phyloP scores from a whole-genome alignment of 2,888 invertebrate species.

The Caenorhabditis panamensis region DNA sequence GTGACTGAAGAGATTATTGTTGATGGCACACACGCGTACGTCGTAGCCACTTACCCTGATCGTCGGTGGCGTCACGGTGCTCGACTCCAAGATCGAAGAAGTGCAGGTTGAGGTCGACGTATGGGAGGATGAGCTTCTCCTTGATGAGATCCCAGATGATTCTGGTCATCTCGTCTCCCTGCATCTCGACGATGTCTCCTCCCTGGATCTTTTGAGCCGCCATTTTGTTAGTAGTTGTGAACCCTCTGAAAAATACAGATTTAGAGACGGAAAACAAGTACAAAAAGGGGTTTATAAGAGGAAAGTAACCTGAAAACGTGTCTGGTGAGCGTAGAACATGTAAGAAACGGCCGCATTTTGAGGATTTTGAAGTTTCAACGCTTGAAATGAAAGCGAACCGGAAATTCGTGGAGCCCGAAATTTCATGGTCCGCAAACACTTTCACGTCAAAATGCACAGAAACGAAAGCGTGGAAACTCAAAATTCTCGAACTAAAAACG shows the following conservation, averaged over 20 bases:
- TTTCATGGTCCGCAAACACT: conserved; percentile 20
- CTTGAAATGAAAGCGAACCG: not conserved
- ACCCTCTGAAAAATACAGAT: conserved; percentile 45
- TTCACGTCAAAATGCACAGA: conserved; percentile 33
- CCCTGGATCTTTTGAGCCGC: conserved; percentile 75
- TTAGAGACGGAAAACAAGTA: not conserved
- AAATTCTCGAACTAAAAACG: conserved; percentile 4
- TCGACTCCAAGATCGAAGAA: conserved; percentile 96
- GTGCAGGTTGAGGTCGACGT: conserved; percentile 94
- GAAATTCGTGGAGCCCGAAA: not conserved
- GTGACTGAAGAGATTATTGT: conserved; percentile 86
- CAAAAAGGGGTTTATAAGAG: not conserved
- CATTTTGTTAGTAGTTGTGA: conserved; percentile 53
- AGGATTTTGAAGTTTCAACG: not conserved
- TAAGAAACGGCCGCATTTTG: conserved; percentile 54
- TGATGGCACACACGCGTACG: not conserved
- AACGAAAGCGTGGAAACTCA: conserved; percentile 4
- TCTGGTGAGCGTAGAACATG: conserved; percentile 36
- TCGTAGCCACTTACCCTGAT: conserved; percentile 85
- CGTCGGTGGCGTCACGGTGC: conserved; percentile 93
- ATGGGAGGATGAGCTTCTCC: conserved; percentile 95
- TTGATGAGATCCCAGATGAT: conserved; percentile 99
- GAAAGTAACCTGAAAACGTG: conserved; percentile 43
- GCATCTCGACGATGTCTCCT: conserved; percentile 83
- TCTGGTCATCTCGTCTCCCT: conserved; percentile 85